Base-by-base conservation (phyloP, 1,140 invertebrate species). In the Drosophila nasuta region DNA sequence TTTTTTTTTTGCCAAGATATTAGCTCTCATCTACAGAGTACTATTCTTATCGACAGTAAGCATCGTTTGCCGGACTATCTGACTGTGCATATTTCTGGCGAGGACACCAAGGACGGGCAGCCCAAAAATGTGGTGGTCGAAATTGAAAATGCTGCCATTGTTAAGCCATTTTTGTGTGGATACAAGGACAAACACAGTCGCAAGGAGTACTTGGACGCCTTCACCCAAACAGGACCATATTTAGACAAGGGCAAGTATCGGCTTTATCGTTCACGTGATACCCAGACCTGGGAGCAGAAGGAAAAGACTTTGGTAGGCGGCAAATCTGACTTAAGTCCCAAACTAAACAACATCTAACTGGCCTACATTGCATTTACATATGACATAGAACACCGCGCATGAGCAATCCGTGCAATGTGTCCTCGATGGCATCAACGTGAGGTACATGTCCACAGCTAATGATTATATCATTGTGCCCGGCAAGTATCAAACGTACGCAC, bases 101-200 rank as follows among this genome's bases (percentile, higher is more conserved):
- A 92, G 11, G 87, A 93, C n/a, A 81, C 82, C 5, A 87, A 82
- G 11, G 85, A 93, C 72, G 87, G 91, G 0, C 88, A 81, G 10
- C 65, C 80, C 1, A 92, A 92, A 58, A 92, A 93, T 28, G 82
- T 94, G 46, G 92, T 94, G n/a, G 93, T 94, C 0, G 93, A 94
- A 90, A 93, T 95, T n/a, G 91, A 93, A 51, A 93, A 94, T 81
- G 75, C 89, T 25, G 87, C 77, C 0, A 94, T 95, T 30, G 70
- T 87, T 1, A 95, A 95, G 70, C 94, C 95, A 0, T 94, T 93
- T 80, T 75, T 95, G 7, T 95, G 95, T 49, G 94, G 95, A 28
- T 95, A 94, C 92, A 81, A 89, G 30, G 81, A 95, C 66, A 93
- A 78, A 58, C 69, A 79, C 49, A 95, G 93, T 46, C 80, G 75